Evolutionary conservation across 2,797 vertebrate species (phyloP).

Genomic region (Neopelma chrysocephalum): DNA sequence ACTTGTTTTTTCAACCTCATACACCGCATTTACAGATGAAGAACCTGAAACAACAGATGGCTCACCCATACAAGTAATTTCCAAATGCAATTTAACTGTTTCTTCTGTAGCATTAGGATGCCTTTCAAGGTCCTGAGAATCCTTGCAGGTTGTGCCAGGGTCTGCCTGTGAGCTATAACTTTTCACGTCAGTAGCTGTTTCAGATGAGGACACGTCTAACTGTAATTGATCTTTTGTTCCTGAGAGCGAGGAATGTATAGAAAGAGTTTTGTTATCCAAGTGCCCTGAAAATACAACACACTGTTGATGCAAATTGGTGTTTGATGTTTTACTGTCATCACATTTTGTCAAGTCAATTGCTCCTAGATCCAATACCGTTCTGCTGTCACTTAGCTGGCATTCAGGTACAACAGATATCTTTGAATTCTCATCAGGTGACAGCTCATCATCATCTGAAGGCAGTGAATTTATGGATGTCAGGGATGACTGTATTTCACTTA

Average conservation of each 20-base stretch:
- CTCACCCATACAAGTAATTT: conserved; percentile 62
- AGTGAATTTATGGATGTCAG: conserved; percentile 97
- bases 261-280: conserved; percentile 47
- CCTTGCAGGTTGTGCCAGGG: conserved; percentile 42
- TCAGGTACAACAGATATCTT: conserved; percentile 76
- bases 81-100: conserved; percentile 38
- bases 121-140: conserved; percentile 44
- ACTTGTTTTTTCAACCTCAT: conserved; percentile 26
- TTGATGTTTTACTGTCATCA: conserved; percentile 75
- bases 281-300: conserved; percentile 82
- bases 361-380: conserved; percentile 70
- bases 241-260: conserved; percentile 68
- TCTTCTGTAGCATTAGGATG: conserved; percentile 30
- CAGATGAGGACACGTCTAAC: background rate
- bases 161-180: conserved; percentile 45
- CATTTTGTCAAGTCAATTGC: conserved; percentile 70
- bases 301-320: conserved; percentile 83
- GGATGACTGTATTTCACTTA: conserved; percentile 96
- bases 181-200: conserved; percentile 35
- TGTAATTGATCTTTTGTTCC: conserved; percentile 66
- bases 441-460: conserved; percentile 91
- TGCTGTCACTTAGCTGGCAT: conserved; percentile 75
- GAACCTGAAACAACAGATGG: conserved; percentile 69
- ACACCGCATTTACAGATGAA: conserved; percentile 42
- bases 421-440: conserved; percentile 84